Evolutionary conservation across 2,888 invertebrate species (phyloP), one percentile per base, ranked within the genome.

Genomic region (Drosophila eohydei): DNA sequence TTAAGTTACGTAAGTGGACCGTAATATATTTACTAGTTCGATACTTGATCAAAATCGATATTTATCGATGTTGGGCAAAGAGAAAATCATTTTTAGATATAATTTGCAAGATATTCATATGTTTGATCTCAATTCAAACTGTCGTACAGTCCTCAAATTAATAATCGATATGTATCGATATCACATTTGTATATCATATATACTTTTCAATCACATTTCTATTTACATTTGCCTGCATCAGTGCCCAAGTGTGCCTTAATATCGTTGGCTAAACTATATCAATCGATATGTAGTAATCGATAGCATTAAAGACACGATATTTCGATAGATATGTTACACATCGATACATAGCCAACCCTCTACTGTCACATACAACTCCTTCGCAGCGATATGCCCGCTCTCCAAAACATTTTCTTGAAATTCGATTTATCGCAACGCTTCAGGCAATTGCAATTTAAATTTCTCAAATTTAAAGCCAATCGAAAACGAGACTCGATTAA

Each of bases 81-180:
- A 8, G 6, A 30, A 7, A 30, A 30, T 2, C 30, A 6, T 6
- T 30, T 30, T 5, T 30, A 21, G 21, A 21, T 1, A 21, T 21
- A 21, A 21, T 21, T 43, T 21, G 4, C 43, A n/a, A n/a, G n/a
- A n/a, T n/a, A n/a, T n/a, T n/a, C n/a, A n/a, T n/a, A n/a, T n/a
- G n/a, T n/a, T n/a, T n/a, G n/a, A n/a, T n/a, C n/a, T n/a, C n/a
- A n/a, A n/a, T n/a, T n/a, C n/a, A n/a, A n/a, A n/a, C n/a, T n/a
- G n/a, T n/a, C n/a, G n/a, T n/a, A n/a, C n/a, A n/a, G n/a, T n/a
- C n/a, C n/a, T n/a, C n/a, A n/a, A n/a, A n/a, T 7, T 4, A 26
- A 26, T 21, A 21, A 44, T 44, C 44, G 44, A 44, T 44, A 44
- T 21, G 26, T 44, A 44, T 44, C 44, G 54, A 54, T 38, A 40